phyloP scores from a whole-genome alignment of 2,797 vertebrate genomes.

The Mallotus villosus region DNA sequence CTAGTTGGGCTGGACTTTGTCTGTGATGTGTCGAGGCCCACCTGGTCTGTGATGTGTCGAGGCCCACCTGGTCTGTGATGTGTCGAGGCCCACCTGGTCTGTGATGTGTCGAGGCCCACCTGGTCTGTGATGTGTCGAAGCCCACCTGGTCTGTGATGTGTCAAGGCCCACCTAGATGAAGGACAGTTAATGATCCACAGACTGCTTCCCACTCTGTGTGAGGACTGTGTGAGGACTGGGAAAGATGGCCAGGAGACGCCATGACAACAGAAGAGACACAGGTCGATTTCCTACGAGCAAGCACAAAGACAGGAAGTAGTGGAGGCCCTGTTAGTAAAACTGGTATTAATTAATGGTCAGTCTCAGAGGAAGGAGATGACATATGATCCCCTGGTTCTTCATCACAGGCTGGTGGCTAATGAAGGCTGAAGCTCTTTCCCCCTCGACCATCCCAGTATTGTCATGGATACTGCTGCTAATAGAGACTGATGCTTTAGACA shows the following conservation, averaged over 20 bases:
- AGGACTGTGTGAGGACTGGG: constrained; percentile 25
- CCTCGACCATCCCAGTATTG: constrained; percentile 43
- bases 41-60: no score
- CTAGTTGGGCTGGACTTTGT: no score
- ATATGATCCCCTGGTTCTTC: constrained; percentile 51
- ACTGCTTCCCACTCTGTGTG: constrained; percentile 46
- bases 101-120: no score
- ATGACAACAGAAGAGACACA: constrained; percentile 61
- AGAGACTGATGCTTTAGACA: constrained; percentile 16
- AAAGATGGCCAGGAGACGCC: constrained; percentile 64
- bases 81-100: no score
- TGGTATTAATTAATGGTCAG: constrained; percentile 76
- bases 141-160: no score
- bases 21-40: no score
- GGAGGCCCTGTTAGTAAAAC: constrained; percentile 48
- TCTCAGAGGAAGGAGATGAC: constrained; percentile 57
- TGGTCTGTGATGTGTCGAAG: no score
- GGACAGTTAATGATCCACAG: no score
- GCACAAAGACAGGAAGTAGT: constrained; percentile 62
- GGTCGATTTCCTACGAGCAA: constrained; percentile 72
- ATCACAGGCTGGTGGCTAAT: constrained; percentile 48
- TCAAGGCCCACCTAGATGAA: no score
- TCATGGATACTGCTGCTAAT: constrained; percentile 46
- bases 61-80: no score
- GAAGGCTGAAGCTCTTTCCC: constrained; percentile 48